A percentile compares a stretch with the other conserved stretches of the same genome.
These are phyloP conservation scores for Ormyrus pomaceus DNA, from an alignment of 2,888 invertebrate genomes.

Conservation along the genomic window DNA sequence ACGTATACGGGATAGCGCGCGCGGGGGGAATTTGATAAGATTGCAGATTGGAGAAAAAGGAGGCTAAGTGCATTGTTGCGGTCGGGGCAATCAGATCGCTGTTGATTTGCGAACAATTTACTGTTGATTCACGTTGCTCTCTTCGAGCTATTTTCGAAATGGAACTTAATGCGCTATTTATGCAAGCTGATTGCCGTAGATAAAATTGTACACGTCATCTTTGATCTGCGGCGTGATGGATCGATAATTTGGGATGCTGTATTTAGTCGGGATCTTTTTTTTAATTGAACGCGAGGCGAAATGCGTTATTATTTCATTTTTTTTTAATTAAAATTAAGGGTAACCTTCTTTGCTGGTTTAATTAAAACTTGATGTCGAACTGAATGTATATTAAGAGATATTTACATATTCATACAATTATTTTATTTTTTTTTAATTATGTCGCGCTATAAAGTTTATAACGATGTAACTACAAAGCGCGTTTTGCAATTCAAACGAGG, in stretches of 20 bases:
- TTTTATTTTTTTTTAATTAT: slow-evolving; percentile 28
- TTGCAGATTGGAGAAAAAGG: slow-evolving; percentile 13
- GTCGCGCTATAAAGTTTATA: slow-evolving; percentile 37
- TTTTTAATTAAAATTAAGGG: slow-evolving; percentile 8
- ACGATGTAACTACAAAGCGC: slow-evolving; percentile 25
- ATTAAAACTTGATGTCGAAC: too few relatives aligned
- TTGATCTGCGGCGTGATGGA: too few relatives aligned
- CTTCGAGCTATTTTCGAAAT: too few relatives aligned
- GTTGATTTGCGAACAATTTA: not conserved
- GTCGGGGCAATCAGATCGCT: not conserved
- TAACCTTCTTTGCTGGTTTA: too few relatives aligned
- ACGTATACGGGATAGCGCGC: not conserved
- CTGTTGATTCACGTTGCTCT: not conserved
- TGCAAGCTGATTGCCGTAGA: too few relatives aligned
- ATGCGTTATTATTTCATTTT: not conserved
- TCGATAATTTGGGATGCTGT: too few relatives aligned
- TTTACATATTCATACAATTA: not conserved
- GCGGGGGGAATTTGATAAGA: slow-evolving; percentile 27
- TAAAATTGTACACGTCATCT: too few relatives aligned
- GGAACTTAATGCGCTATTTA: too few relatives aligned
- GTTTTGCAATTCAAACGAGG: slow-evolving; percentile 43
- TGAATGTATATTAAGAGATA: too few relatives aligned
- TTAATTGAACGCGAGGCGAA: not conserved
- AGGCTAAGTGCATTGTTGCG: slow-evolving; percentile 13
- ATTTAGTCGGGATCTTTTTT: too few relatives aligned